phyloP scores from a whole-genome alignment of 2,113 vertebrate genomes.

The Lucifuga dentata region DNA sequence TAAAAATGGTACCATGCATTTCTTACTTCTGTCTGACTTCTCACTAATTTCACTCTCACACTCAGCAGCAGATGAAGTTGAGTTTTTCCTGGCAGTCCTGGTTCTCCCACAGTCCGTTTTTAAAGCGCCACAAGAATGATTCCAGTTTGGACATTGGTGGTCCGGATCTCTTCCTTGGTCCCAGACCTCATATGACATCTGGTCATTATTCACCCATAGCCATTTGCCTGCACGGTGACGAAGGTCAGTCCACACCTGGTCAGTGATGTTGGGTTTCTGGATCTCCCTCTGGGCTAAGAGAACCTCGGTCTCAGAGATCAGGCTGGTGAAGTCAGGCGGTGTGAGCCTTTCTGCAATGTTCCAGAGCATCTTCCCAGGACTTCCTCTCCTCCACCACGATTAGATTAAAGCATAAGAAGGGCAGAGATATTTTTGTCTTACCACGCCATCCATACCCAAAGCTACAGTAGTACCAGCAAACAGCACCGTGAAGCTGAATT shows the following conservation, averaged over 20 bases:
- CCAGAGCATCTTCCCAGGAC: slow-evolving; percentile 56
- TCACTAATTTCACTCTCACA: no score
- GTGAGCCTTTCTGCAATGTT: neutral
- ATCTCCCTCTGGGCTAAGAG: neutral
- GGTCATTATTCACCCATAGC: slow-evolving; percentile 35
- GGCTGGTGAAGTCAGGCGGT: slow-evolving; percentile 9
- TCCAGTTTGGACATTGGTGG: slow-evolving; percentile 6
- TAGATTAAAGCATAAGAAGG: slow-evolving; percentile 41
- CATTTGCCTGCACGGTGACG: slow-evolving; percentile 31
- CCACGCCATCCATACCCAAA: accelerated
- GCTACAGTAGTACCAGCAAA: no score
- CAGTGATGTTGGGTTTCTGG: accelerated
- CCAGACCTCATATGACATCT: slow-evolving; percentile 2
- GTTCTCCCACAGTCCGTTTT: slow-evolving; percentile 27
- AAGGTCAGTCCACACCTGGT: slow-evolving; percentile 50
- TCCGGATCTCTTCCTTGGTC: neutral
- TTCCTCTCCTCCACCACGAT: neutral
- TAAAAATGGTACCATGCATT: no score
- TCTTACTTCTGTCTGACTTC: no score
- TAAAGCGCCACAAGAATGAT: slow-evolving; percentile 41
- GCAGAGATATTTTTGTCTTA: accelerated
- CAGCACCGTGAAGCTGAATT: no score
- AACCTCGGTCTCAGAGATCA: slow-evolving; percentile 1
- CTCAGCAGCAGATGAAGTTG: slow-evolving; percentile 27
- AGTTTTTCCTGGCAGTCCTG: slow-evolving; percentile 16